Percentiles rank a stretch among this genome's conserved stretches.
Evolutionary conservation across 2,113 vertebrate species (phyloP).

Genomic region (Stigmatopora argus): DNA sequence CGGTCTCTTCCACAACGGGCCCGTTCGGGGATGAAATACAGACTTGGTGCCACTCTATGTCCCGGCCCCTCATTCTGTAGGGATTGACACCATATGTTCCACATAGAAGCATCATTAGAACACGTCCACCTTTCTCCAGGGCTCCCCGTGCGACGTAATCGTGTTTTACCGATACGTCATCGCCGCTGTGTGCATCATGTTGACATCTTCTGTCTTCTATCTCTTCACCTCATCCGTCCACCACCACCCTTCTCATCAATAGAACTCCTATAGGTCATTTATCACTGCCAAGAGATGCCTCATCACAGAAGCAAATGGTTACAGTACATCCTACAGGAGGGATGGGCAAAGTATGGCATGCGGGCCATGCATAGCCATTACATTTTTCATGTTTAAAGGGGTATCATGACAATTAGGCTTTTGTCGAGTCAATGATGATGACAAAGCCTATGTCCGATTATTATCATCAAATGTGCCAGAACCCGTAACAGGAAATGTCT

Average conservation of each 20-base stretch:
- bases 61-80: constrained; percentile 20
- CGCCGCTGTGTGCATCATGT: constrained; percentile 19
- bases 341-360: background rate
- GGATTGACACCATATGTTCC: constrained; percentile 61
- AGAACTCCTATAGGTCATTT: background rate
- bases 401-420: too few relatives aligned
- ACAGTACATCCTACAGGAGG: background rate
- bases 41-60: constrained; percentile 23
- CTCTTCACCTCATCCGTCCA: constrained; percentile 27
- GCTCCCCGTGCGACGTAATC: constrained; percentile 27
- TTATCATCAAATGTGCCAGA: too few relatives aligned
- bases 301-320: background rate
- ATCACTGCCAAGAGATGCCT: background rate
- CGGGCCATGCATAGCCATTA: background rate
- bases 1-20: constrained; percentile 37
- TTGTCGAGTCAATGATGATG: too few relatives aligned
- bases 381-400: too few relatives aligned
- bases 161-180: constrained; percentile 31
- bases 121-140: constrained; percentile 7
- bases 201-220: constrained; percentile 30
- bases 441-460: too few relatives aligned
- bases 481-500: too few relatives aligned
- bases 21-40: constrained; percentile 50
- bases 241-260: background rate
- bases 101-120: constrained; percentile 20